These are phyloP conservation scores for Boleophthalmus pectinirostris DNA, from an alignment of 2,113 vertebrate genomes.

Conservation along the genomic window DNA sequence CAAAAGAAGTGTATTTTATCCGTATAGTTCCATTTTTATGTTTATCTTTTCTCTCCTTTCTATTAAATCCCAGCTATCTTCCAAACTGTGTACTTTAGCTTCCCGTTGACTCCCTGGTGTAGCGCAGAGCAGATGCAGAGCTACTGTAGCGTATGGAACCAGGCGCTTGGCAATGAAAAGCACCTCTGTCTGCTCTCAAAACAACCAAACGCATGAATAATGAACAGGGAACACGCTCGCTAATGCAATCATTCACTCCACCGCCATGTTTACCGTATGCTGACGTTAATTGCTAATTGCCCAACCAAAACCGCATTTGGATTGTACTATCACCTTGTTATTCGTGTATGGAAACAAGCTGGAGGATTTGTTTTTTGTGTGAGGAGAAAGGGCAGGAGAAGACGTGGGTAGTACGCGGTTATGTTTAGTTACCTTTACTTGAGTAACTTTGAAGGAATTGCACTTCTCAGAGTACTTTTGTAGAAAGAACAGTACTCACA, in stretches of 20 bases:
- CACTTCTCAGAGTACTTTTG: too few relatives aligned
- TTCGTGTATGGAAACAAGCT: not conserved
- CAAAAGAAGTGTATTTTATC: not conserved
- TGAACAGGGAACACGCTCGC: constrained; percentile 16
- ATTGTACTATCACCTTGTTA: not conserved
- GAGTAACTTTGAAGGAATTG: too few relatives aligned
- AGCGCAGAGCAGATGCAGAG: not conserved
- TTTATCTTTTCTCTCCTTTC: not conserved
- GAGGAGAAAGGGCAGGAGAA: constrained; percentile 32
- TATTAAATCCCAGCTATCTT: not conserved
- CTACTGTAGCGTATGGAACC: not conserved
- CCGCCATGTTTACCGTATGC: constrained; percentile 21
- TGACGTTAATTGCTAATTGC: constrained; percentile 29
- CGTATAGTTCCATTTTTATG: not conserved
- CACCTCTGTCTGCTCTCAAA: not conserved
- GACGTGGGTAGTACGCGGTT: too few relatives aligned
- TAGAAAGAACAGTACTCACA: too few relatives aligned
- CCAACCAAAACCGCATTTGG: constrained; percentile 9
- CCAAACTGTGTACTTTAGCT: not conserved
- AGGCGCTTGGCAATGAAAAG: not conserved
- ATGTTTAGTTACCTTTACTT: too few relatives aligned
- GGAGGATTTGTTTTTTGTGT: not conserved
- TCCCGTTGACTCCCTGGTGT: not conserved
- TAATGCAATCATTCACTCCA: constrained; percentile 21
- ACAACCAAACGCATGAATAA: constrained; percentile 25